Conservation (phyloP, 2,113 vertebrate species). For the Sinocyclocheilus grahami region DNA sequence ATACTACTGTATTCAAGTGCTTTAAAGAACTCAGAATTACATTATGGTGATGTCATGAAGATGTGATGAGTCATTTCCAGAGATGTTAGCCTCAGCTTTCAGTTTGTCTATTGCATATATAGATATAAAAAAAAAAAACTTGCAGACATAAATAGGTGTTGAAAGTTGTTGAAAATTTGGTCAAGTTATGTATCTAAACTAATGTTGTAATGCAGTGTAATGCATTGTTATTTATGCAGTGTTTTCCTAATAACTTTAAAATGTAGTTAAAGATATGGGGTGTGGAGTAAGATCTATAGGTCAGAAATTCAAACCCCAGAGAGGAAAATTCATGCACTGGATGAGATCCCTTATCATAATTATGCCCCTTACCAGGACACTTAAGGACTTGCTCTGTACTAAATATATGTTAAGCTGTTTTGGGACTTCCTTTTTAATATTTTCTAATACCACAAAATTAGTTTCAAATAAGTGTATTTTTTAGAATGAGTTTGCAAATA, state of each 20-base stretch:
- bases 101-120: neutral
- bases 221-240: neutral
- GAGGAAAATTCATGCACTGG: neutral
- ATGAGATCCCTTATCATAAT: neutral
- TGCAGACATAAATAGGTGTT: neutral
- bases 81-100: neutral
- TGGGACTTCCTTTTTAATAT: neutral
- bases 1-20: neutral
- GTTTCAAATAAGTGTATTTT: neutral
- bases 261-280: neutral
- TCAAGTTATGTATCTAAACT: neutral
- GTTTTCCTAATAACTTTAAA: neutral
- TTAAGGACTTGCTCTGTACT: neutral
- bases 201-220: too few relatives aligned
- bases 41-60: neutral
- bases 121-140: neutral
- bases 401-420: neutral
- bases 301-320: neutral
- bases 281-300: neutral
- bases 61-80: slow-evolving; percentile 5
- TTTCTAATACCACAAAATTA: neutral
- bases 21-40: neutral
- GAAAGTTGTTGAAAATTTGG: neutral
- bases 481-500: neutral
- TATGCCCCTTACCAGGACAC: neutral